Evolutionary conservation across 37 sponge, comb jelly and placozoan genomes (phyloP).

Genomic region (Aplysina aerophoba): DNA sequence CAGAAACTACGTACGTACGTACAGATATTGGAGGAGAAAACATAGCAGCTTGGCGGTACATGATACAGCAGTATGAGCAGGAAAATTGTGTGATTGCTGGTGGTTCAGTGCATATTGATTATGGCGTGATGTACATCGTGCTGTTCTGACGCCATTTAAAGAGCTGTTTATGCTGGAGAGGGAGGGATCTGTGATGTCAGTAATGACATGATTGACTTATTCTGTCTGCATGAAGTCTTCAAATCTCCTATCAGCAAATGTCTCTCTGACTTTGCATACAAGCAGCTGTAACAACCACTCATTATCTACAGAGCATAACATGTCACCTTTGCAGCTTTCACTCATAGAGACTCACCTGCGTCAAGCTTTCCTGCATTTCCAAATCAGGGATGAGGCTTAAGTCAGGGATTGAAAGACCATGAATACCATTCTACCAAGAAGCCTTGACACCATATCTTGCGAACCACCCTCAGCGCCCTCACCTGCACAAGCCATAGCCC

Average conservation of each 20-base stretch:
- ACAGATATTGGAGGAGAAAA: neutral
- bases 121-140: neutral
- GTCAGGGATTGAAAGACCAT: too few relatives aligned
- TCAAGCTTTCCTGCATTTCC: too few relatives aligned
- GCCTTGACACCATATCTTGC: too few relatives aligned
- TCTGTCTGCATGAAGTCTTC: neutral
- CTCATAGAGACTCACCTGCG: too few relatives aligned
- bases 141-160: neutral
- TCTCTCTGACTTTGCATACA: too few relatives aligned
- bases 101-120: neutral
- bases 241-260: constrained; percentile 5
- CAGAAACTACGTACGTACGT: neutral
- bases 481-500: too few relatives aligned
- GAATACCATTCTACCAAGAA: too few relatives aligned
- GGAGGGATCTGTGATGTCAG: constrained; percentile 4
- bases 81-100: neutral
- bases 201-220: constrained; percentile 1
- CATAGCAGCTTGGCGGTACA: constrained; percentile 4
- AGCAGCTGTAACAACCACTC: too few relatives aligned
- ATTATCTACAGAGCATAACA: too few relatives aligned
- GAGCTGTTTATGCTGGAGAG: neutral
- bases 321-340: too few relatives aligned
- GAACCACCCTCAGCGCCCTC: too few relatives aligned
- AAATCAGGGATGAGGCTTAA: too few relatives aligned
- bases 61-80: neutral